Evolutionary conservation across 92 coral and sea anemone genomes (phyloP), one percentile per base, ranked within the genome.

Genomic region (Galaxea fascicularis): DNA sequence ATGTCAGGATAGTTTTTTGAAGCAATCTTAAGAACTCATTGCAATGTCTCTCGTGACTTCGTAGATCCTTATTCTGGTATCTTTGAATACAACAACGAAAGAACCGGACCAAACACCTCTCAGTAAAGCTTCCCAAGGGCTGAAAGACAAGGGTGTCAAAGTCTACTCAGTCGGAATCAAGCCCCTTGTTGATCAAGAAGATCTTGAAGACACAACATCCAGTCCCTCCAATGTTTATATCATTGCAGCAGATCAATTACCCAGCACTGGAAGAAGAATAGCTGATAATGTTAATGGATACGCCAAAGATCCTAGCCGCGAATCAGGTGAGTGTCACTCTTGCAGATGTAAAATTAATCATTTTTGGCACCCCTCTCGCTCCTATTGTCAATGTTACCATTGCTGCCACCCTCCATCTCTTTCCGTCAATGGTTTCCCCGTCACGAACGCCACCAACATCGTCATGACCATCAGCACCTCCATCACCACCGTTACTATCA

Each of bases 61-160:
- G 26, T 35, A 91, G 94, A 85, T 88, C 88, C 82, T 91, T 15
- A 66, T 91, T 62, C 85, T 82, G 56, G 60, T 91, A 16, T 73
- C 90, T 22, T 46, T 88, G 52, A 88, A 85, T 77, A 76, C 92
- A 49, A 73, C 53, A 64, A 35, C 74, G 17, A 72, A 71, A 49
- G 82, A 71, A 29, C 65, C 78, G 25, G 76, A 71, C 18, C 70
- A 83, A 30, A 75, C 82, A 22, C 65, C 76, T 12, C 74, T 84
- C 71, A 84, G 58, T 11, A 84, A 84, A 17, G 88, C 85, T 39
- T 79, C 89, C 12, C 88, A 73, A 39, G 90, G 92, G 14, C 87
- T 91, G 1, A 88, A 59, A 72, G 73, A 76, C 70, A 88, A 81
- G 79, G 90, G 89, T 35, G 35, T 91, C 65, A 59, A 76, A 28